Percentiles rank a stretch among this genome's conserved stretches.
Conservation (phyloP, 2,888 invertebrate genomes). For the Cephus pygmeus region DNA sequence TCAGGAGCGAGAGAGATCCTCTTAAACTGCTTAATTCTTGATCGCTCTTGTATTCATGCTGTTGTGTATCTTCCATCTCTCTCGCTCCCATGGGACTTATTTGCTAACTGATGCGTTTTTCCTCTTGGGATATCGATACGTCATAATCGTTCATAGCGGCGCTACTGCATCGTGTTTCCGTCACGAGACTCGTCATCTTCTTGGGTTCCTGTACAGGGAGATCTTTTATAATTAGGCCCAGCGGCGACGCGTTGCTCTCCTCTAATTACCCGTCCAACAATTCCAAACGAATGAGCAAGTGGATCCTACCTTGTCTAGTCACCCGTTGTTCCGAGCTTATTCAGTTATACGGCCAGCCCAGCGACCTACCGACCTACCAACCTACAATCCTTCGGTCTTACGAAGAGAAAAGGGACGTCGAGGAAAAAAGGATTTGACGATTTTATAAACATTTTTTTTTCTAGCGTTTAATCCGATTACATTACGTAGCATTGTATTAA, state of each 20-base stretch:
- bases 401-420: background rate
- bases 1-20: background rate
- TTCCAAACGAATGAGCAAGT: conserved; percentile 58
- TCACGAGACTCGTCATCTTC: conserved; percentile 19
- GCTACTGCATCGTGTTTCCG: conserved; percentile 23
- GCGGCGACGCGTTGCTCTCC: conserved; percentile 59
- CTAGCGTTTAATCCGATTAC: background rate
- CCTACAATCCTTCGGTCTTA: background rate
- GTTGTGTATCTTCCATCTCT: background rate
- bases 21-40: background rate
- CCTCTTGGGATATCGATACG: conserved; percentile 30
- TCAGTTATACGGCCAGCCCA: conserved; percentile 41
- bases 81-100: background rate
- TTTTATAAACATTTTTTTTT: background rate
- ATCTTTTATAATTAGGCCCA: conserved; percentile 63
- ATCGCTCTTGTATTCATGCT: background rate
- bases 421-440: background rate
- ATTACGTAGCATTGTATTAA: background rate
- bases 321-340: conserved; percentile 50
- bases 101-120: background rate
- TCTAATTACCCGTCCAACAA: conserved; percentile 65
- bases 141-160: conserved; percentile 42
- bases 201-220: background rate
- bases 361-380: background rate
- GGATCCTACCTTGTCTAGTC: conserved; percentile 37